Percentiles rank a stretch among this genome's conserved stretches.
These are phyloP conservation scores for Hoplodrina ambigua DNA, from an alignment of 2,888 invertebrate species.

Conservation along the genomic window DNA sequence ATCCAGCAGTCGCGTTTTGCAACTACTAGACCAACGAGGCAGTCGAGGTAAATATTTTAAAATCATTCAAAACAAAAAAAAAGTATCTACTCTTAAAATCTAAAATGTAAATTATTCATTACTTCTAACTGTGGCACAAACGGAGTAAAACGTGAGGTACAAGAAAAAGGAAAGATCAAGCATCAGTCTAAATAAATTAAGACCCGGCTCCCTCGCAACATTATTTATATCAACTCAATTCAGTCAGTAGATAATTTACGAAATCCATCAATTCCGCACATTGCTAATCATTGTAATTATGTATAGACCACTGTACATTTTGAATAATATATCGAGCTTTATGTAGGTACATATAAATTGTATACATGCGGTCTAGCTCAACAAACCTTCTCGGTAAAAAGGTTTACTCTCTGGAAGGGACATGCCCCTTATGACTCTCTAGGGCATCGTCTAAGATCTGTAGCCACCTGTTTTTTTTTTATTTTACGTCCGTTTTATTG, in stretches of 20 bases:
- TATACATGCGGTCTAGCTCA: constrained; percentile 54
- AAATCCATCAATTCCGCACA: constrained; percentile 41
- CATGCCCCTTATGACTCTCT: constrained; percentile 75
- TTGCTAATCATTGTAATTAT: constrained; percentile 47
- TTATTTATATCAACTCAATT: constrained; percentile 41
- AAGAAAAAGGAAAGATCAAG: constrained; percentile 45
- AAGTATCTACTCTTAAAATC: neutral
- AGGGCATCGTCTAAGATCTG: constrained; percentile 74
- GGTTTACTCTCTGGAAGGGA: constrained; percentile 74
- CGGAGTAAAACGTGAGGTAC: constrained; percentile 16
- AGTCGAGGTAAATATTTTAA: too few species aligned
- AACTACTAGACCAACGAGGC: too few species aligned
- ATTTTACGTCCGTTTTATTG: constrained; percentile 74
- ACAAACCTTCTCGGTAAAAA: constrained; percentile 68
- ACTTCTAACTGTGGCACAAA: constrained; percentile 32
- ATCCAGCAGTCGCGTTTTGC: too few species aligned
- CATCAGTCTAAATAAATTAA: constrained; percentile 54
- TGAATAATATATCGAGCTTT: neutral
- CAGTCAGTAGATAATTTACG: constrained; percentile 39
- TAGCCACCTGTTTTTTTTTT: constrained; percentile 75
- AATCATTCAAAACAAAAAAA: constrained; percentile 3
- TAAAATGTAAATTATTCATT: constrained; percentile 33
- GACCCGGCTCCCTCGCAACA: constrained; percentile 18
- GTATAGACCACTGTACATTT: constrained; percentile 29
- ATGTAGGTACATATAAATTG: constrained; percentile 42